Percentiles rank a stretch among this genome's conserved stretches.
Conservation (phyloP, 2,797 vertebrate genomes). For the Xenops minutus region DNA sequence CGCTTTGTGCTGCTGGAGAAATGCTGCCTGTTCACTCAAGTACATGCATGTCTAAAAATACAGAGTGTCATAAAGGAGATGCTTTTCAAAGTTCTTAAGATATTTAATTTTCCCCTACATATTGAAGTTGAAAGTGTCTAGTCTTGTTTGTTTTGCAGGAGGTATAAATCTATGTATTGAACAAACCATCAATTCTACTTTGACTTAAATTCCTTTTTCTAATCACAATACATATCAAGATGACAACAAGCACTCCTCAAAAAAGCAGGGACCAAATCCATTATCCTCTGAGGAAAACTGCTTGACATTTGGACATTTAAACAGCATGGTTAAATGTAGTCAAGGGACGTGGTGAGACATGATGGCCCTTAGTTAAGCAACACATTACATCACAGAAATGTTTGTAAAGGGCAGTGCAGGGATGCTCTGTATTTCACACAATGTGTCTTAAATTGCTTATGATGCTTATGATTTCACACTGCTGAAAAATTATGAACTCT, state of each 20-base stretch:
- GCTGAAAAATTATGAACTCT: neutral
- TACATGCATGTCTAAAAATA: neutral
- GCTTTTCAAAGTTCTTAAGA: neutral
- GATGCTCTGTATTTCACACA: neutral
- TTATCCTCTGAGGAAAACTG: neutral
- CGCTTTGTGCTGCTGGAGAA: neutral
- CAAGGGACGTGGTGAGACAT: neutral
- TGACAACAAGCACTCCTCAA: neutral
- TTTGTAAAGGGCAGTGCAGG: neutral
- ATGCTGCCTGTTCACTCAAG: neutral
- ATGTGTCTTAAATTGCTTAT: neutral
- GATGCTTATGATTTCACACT: neutral
- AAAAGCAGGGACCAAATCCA: neutral
- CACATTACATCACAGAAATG: neutral
- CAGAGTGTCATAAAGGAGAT: neutral
- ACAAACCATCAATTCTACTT: neutral
- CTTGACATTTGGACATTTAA: neutral
- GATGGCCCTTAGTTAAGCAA: neutral
- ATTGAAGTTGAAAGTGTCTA: conserved; percentile 23
- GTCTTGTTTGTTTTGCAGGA: neutral
- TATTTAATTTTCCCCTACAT: neutral
- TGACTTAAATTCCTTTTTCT: neutral
- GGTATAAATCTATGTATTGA: neutral
- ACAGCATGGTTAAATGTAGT: neutral
- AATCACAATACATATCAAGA: neutral